phyloP scores from a whole-genome alignment of 2,797 vertebrate species.

The Xenopus petersii region DNA sequence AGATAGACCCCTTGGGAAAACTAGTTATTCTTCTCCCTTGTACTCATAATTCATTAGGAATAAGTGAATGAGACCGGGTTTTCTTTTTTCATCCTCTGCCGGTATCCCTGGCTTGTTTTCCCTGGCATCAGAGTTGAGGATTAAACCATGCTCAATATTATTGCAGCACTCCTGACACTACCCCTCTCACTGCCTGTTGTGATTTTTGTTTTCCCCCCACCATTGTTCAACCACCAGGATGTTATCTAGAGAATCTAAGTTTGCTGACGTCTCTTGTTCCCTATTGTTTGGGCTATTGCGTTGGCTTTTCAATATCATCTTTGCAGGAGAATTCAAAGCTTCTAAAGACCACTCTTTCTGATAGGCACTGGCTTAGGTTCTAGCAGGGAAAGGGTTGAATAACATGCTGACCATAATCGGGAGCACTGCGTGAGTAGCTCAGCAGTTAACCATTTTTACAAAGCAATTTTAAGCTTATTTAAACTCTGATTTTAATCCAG shows the following conservation, averaged over 20 bases:
- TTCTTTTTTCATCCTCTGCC: too few relatives aligned
- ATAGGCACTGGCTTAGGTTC: background rate
- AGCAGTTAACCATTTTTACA: conserved; percentile 19
- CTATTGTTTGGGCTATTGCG: conserved; percentile 25
- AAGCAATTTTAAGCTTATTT: conserved; percentile 14
- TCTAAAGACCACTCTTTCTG: background rate
- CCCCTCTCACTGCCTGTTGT: background rate
- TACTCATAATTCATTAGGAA: too few relatives aligned
- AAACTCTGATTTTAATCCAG: conserved; percentile 7
- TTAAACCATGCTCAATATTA: conserved; percentile 62
- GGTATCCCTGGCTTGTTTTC: conserved; percentile 64
- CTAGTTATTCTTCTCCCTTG: too few relatives aligned
- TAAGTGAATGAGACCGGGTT: too few relatives aligned
- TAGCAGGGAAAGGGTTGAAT: background rate
- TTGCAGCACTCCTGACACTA: conserved; percentile 58
- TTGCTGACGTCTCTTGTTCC: conserved; percentile 58
- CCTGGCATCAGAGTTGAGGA: conserved; percentile 67
- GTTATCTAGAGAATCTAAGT: conserved; percentile 61
- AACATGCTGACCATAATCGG: background rate
- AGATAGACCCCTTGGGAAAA: too few relatives aligned
- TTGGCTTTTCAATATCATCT: too few relatives aligned
- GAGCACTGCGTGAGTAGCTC: background rate
- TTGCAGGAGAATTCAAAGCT: background rate
- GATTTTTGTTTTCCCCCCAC: conserved; percentile 63
- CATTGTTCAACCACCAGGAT: conserved; percentile 68